These are phyloP conservation scores for Tachysurus fulvidraco DNA, from an alignment of 2,113 vertebrate species.

Conservation along the genomic window DNA sequence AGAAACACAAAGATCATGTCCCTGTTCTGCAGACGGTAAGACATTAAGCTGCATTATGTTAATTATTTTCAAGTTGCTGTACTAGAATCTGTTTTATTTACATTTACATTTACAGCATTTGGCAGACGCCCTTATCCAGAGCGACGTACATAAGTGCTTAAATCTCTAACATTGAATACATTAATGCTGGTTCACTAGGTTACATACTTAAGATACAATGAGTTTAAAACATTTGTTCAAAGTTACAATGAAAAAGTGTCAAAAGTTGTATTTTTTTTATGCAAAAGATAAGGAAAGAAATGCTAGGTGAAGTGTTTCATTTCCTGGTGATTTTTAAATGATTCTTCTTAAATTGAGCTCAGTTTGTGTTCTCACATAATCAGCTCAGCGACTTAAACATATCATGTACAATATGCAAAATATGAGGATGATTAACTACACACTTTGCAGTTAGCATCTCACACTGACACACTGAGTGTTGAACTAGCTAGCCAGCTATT, in stretches of 20 bases:
- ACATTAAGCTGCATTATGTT: background rate
- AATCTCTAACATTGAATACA: too few species aligned
- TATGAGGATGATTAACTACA: background rate
- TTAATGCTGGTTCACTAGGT: too few species aligned
- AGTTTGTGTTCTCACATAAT: background rate
- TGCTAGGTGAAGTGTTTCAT: too few species aligned
- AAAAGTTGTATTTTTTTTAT: too few species aligned
- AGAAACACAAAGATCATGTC: slow-evolving; percentile 75
- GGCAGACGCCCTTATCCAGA: too few species aligned
- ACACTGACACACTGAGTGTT: background rate
- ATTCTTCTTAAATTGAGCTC: background rate
- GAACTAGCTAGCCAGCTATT: background rate
- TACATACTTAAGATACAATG: too few species aligned
- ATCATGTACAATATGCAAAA: background rate
- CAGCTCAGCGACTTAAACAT: background rate
- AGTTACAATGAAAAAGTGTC: too few species aligned
- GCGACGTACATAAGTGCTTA: too few species aligned
- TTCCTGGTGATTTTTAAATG: background rate
- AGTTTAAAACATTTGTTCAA: too few species aligned
- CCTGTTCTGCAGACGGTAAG: slow-evolving; percentile 75
- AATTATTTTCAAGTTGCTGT: background rate
- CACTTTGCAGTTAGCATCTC: background rate
- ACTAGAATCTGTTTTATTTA: background rate
- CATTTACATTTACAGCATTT: too few species aligned
- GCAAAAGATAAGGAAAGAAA: too few species aligned